phyloP scores from a whole-genome alignment of 2,888 invertebrate species.

The Trichopria drosophilae region DNA sequence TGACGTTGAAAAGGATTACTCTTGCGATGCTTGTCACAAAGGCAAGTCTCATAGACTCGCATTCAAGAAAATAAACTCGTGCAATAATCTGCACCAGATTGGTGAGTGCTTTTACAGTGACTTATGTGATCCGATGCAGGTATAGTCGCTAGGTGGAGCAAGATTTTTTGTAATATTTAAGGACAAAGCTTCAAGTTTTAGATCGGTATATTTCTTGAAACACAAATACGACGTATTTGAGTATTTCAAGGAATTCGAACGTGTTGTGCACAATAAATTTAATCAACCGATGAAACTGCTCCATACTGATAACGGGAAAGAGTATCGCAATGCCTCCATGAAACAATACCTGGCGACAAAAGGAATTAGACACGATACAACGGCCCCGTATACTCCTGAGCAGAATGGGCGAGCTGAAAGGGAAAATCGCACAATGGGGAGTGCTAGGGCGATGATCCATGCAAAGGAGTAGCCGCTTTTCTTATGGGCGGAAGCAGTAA shows the following conservation, averaged over 20 bases:
- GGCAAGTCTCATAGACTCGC: slow-evolving; percentile 23
- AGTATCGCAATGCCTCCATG: background rate
- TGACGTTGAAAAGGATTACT: slow-evolving; percentile 9
- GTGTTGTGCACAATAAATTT: background rate
- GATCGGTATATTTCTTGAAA: background rate
- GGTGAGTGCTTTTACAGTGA: slow-evolving; percentile 30
- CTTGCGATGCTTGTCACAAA: slow-evolving; percentile 25
- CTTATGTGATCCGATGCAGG: slow-evolving; percentile 36
- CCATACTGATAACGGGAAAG: background rate
- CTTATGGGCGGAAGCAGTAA: background rate
- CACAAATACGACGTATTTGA: background rate
- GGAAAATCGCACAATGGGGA: background rate
- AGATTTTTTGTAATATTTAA: slow-evolving; percentile 32
- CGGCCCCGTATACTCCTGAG: background rate
- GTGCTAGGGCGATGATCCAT: background rate
- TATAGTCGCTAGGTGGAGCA: too few relatives aligned
- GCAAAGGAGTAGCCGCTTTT: background rate
- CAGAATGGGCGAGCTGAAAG: background rate
- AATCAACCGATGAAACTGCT: background rate
- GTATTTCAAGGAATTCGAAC: background rate
- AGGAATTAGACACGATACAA: background rate
- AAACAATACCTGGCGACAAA: background rate
- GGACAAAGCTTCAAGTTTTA: slow-evolving; percentile 25
- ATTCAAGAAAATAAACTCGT: slow-evolving; percentile 8
- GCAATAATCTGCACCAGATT: background rate